Base-by-base conservation (phyloP, 2,888 invertebrate species). In the Lamellibrachia satsuma region DNA sequence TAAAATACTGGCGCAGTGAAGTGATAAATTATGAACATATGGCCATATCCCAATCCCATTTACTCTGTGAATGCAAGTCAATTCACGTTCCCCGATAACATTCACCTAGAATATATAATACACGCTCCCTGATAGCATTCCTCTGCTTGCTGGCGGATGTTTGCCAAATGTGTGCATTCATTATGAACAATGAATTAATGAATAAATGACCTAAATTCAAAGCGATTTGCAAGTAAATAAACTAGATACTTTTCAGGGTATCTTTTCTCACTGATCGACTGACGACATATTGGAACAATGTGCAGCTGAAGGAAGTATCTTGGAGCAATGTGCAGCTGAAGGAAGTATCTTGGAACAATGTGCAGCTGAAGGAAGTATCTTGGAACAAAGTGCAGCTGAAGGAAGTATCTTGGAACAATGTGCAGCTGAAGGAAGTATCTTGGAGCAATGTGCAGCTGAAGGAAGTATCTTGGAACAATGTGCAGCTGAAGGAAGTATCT, bases 41-140 rank as follows among this genome's bases (percentile, higher is more conserved):
- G n/a, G 2, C 22, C 75, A 75, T 3, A 75, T 15, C 75, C 22
- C 15, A 22, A 22, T 75, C 22, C 22, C 75, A 75, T 75, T 75
- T n/a, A 75, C n/a, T 75, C 75, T 22, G 75, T 75, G 75, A 75
- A 75, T 75, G 75, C 75, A 75, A 3, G 75, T 15, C 75, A 75
- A 75, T 22, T 15, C 22, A 75, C 22, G 75, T n/a, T 75, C 75
- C 75, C 75, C n/a, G 75, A 75, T 75, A 75, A 22, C 75, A 75
- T 75, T 75, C 75, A 75, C 22, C 11, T 75, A 75, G 75, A 3
- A n/a, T 75, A 75, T 22, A 75, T 75, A 75, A 75, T 75, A 15
- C 75, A 75, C 75, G 22, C 75, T 75, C 75, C 75, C 75, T 75
- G 75, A 75, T 75, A 75, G 75, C 75, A 75, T 75, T 75, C 75